A percentile compares a stretch with the other conserved stretches of the same genome.
Conservation (phyloP, 2,888 invertebrate species). For the Tolmerus cingulatus region DNA sequence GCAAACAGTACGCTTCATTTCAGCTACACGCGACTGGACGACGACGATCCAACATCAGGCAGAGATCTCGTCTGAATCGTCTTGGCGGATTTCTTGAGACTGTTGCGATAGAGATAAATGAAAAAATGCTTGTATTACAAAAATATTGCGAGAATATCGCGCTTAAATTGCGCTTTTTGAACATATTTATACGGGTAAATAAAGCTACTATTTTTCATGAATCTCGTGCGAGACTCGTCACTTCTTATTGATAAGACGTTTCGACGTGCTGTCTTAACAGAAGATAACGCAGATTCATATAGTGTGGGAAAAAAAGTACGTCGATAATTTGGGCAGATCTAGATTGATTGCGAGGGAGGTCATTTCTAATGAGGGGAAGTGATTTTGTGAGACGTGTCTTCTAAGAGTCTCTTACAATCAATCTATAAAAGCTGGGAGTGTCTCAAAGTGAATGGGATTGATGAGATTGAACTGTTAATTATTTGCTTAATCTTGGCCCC, state of each 20-base stretch:
- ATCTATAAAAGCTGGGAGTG: background rate
- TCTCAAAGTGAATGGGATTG: background rate
- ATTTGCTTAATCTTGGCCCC: background rate
- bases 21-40: conserved; percentile 2
- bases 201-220: background rate
- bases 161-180: background rate
- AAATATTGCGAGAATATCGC: background rate
- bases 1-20: conserved; percentile 36
- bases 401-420: background rate
- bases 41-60: conserved; percentile 11
- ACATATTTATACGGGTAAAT: background rate
- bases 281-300: background rate
- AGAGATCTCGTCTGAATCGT: background rate
- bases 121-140: background rate
- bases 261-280: background rate
- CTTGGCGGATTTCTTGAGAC: background rate
- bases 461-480: background rate
- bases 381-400: background rate
- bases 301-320: background rate
- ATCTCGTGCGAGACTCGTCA: background rate
- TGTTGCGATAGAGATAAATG: background rate
- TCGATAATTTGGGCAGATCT: background rate
- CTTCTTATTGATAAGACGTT: background rate
- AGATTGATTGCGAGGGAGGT: background rate
- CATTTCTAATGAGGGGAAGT: background rate